These are phyloP conservation scores for Sparidentex hasta DNA, from an alignment of 2,797 vertebrate genomes.

Conservation along the genomic window DNA sequence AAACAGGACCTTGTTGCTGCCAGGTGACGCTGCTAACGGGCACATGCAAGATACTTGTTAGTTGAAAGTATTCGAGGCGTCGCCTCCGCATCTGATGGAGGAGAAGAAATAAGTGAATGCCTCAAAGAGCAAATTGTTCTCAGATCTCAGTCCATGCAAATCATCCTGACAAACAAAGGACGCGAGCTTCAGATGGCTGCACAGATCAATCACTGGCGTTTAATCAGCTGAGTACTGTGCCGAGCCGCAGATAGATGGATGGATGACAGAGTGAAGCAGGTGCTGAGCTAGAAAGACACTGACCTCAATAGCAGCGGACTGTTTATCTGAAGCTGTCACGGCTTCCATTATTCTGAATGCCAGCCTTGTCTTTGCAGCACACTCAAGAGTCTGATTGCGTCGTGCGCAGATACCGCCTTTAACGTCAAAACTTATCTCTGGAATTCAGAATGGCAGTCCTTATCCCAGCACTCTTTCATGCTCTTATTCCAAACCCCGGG, in stretches of 20 bases:
- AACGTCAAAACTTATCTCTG: constrained; percentile 78
- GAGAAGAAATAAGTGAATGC: constrained; percentile 22
- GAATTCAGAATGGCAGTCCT: constrained; percentile 74
- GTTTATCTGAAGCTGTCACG: constrained; percentile 69
- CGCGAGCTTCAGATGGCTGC: constrained; percentile 55
- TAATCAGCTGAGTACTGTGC: constrained; percentile 64
- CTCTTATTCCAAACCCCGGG: constrained; percentile 69
- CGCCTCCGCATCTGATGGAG: constrained; percentile 32
- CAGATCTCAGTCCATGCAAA: constrained; percentile 74
- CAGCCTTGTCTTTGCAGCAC: constrained; percentile 49
- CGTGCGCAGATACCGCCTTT: constrained; percentile 51
- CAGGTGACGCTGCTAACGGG: background rate
- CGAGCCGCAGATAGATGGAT: constrained; percentile 44
- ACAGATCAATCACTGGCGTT: constrained; percentile 65
- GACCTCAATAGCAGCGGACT: constrained; percentile 55
- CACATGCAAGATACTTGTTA: constrained; percentile 4
- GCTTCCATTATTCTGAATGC: constrained; percentile 65
- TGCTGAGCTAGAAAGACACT: constrained; percentile 48
- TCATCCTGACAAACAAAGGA: constrained; percentile 61
- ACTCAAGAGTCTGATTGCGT: constrained; percentile 55
- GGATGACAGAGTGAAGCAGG: constrained; percentile 60
- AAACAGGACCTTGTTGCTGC: background rate
- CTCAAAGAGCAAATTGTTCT: constrained; percentile 59
- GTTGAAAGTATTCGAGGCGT: constrained; percentile 27
- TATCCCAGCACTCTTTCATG: constrained; percentile 73